A percentile compares a stretch with the other conserved stretches of the same genome.
Evolutionary conservation across 1,140 invertebrate species (phyloP).

Genomic region (Paralvinella palmiformis): DNA sequence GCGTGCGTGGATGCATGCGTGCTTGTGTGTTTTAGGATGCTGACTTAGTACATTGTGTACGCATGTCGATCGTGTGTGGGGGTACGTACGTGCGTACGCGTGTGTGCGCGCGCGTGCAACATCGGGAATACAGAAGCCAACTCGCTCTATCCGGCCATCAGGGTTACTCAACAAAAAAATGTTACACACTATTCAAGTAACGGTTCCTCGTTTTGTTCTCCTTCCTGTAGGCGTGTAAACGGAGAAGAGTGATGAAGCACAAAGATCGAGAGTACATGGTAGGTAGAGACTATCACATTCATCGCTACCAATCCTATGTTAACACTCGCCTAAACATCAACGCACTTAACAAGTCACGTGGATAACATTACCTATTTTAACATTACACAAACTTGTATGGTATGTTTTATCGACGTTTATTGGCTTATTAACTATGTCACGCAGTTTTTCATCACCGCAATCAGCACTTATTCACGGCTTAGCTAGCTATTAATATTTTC

Average conservation of each 20-base stretch:
- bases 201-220: background rate
- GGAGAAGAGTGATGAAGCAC: conserved; percentile 17
- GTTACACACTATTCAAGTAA: background rate
- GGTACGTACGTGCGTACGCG: background rate
- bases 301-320: background rate
- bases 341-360: background rate
- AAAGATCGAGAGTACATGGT: conserved; percentile 20
- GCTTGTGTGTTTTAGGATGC: too few species aligned
- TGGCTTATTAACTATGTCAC: background rate
- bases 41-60: background rate
- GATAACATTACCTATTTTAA: background rate
- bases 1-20: too few species aligned
- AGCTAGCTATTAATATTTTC: too few species aligned
- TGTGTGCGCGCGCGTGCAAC: conserved; percentile 30
- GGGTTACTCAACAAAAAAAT: background rate
- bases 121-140: conserved; percentile 28
- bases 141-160: conserved; percentile 26
- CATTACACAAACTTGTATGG: background rate
- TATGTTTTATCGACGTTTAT: background rate
- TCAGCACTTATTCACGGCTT: background rate
- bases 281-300: conserved; percentile 6
- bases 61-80: background rate
- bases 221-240: conserved; percentile 17
- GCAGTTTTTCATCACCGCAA: background rate
- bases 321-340: background rate